phyloP scores from a whole-genome alignment of 2,888 invertebrate genomes.

The Synanthedon myopaeformis region DNA sequence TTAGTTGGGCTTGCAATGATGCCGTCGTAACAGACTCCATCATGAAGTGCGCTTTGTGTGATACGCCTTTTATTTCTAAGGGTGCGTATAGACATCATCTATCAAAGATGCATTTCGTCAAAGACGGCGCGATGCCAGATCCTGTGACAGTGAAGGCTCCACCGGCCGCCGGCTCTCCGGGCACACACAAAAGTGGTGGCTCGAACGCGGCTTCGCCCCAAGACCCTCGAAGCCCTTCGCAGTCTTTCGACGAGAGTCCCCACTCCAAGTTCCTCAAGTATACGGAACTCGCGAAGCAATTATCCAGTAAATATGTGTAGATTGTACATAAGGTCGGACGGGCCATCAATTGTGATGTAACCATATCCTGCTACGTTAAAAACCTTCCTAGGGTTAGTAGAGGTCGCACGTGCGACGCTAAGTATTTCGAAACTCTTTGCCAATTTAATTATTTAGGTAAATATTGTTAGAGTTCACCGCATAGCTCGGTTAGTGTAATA shows the following conservation, averaged over 20 bases:
- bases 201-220: slow-evolving; percentile 62
- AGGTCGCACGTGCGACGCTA: slow-evolving; percentile 60
- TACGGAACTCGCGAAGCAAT: slow-evolving; percentile 97
- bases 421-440: slow-evolving; percentile 71
- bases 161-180: slow-evolving; percentile 52
- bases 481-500: slow-evolving; percentile 68
- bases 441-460: slow-evolving; percentile 70
- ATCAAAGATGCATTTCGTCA: slow-evolving; percentile 95
- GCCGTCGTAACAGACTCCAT: slow-evolving; percentile 90
- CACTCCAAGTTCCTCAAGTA: slow-evolving; percentile 98
- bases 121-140: slow-evolving; percentile 88
- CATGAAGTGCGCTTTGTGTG: slow-evolving; percentile 95
- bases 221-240: slow-evolving; percentile 70
- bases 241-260: slow-evolving; percentile 87
- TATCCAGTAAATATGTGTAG: slow-evolving; percentile 97
- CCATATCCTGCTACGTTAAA: slow-evolving; percentile 78
- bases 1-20: slow-evolving; percentile 95
- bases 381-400: slow-evolving; percentile 58
- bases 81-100: slow-evolving; percentile 96
- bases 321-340: slow-evolving; percentile 32
- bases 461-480: slow-evolving; percentile 65
- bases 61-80: slow-evolving; percentile 95
- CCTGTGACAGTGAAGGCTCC: slow-evolving; percentile 74
- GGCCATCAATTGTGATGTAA: slow-evolving; percentile 76
- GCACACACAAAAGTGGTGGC: slow-evolving; percentile 50